Base-by-base conservation (phyloP, 2,797 vertebrate genomes). In the Sorex maritimensis region DNA sequence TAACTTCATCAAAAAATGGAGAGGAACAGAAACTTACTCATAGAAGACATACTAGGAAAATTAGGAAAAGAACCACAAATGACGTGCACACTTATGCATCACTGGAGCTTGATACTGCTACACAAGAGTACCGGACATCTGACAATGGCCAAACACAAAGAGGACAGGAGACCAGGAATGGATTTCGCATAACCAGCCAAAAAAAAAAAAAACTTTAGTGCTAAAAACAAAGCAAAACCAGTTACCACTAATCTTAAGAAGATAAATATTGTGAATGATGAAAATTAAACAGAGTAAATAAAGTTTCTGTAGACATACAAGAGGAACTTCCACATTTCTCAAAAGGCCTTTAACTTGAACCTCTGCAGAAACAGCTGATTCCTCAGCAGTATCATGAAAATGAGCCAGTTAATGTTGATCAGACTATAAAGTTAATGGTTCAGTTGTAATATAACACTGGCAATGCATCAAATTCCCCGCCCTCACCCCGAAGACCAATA, bases 161-260 rank as follows among this genome's bases (percentile, higher is more conserved):
- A 95, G 98, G 98, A 2, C 98, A 98, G 24, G 99, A 99, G 91
- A 96, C 96, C 23, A 98, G 95, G 87, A 99, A 97, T 24, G 99
- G 99, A 19, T 99, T 99, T 97, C 98, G 98, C 73, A 98, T 99
- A 55, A 99, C 23, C 41, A 44, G 7, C 5, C 41, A 44, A 44
- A 44, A 5, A 44, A 44, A 41, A 41, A 44, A 44, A 44, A 44
- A 44, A 5, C 79, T 86, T 96, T 21, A 99, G 99, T 96, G 97
- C 96, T 81, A 99, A 99, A 98, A 98, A 97, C 93, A 99, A 99
- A 98, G 97, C 99, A 0, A 99, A 99, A 93, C 98, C 98, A 1
- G 99, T 99, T 93, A 99, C 98, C 77, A 99, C 99, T 3, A 97
- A 98, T 9, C 98, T 99, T 72, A 99, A 99, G 97, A 97, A 99